Conservation (phyloP, 2,888 invertebrate genomes). For the Theretra japonica region DNA sequence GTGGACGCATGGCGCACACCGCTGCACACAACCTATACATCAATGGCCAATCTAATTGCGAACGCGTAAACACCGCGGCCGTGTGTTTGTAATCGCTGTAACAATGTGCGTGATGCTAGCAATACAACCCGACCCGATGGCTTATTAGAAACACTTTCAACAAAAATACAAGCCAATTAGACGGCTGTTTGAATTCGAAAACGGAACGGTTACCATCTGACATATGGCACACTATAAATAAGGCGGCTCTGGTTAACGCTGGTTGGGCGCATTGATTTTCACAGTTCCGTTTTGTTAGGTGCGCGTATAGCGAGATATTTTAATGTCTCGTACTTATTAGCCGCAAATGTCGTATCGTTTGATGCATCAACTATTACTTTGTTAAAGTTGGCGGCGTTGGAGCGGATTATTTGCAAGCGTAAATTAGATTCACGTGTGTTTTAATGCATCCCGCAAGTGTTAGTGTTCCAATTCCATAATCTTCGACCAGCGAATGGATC, state of each 20-base stretch:
- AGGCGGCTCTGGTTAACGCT: slow-evolving; percentile 65
- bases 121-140: slow-evolving; percentile 52
- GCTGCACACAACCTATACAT: slow-evolving; percentile 68
- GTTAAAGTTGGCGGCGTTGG: slow-evolving; percentile 69
- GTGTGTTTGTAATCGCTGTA: slow-evolving; percentile 74
- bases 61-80: slow-evolving; percentile 77
- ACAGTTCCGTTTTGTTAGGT: slow-evolving; percentile 59
- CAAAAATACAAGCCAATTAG: slow-evolving; percentile 84
- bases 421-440: slow-evolving; percentile 84
- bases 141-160: slow-evolving; percentile 80
- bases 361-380: slow-evolving; percentile 81
- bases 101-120: slow-evolving; percentile 71
- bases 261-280: slow-evolving; percentile 56
- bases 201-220: slow-evolving; percentile 79
- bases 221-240: slow-evolving; percentile 82
- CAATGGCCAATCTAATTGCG: slow-evolving; percentile 80
- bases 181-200: slow-evolving; percentile 79
- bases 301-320: slow-evolving; percentile 64
- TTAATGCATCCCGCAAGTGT: slow-evolving; percentile 81
- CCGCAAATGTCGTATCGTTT: slow-evolving; percentile 76
- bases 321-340: slow-evolving; percentile 75
- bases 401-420: slow-evolving; percentile 72
- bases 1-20: slow-evolving; percentile 58
- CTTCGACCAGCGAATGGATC: slow-evolving; percentile 78
- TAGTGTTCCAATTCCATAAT: slow-evolving; percentile 83